Evolutionary conservation across 1,140 invertebrate genomes (phyloP).

Genomic region (Diabrotica virgifera): DNA sequence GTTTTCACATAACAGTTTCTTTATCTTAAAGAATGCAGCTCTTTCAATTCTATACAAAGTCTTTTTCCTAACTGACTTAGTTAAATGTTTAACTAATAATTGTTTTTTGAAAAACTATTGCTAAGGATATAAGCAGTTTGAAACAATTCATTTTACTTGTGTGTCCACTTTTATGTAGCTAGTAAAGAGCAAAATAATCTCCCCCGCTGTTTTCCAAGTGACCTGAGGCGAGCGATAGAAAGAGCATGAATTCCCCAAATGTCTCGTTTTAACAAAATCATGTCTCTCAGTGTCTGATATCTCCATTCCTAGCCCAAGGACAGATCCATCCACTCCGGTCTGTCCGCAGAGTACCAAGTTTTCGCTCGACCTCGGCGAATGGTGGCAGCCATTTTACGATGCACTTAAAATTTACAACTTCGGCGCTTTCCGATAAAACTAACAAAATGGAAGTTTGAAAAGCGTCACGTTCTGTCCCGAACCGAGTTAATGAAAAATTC

Average conservation of each 20-base stretch:
- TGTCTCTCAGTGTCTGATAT: conserved; percentile 7
- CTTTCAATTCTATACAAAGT: no score
- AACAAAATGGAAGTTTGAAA: conserved; percentile 13
- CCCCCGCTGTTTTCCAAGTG: no score
- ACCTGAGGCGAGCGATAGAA: neutral
- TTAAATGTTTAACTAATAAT: no score
- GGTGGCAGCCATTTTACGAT: conserved; percentile 7
- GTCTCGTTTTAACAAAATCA: conserved; percentile 5
- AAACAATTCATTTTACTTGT: no score
- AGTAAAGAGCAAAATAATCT: no score
- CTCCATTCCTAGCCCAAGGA: conserved; percentile 6
- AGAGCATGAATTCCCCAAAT: neutral
- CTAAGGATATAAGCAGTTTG: no score
- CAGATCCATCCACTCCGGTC: neutral
- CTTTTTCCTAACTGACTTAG: no score
- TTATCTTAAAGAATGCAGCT: no score
- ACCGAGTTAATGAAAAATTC: neutral
- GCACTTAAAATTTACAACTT: conserved; percentile 17
- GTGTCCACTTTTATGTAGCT: no score
- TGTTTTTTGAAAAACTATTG: no score
- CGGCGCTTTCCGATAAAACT: conserved; percentile 11
- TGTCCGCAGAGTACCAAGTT: conserved; percentile 11
- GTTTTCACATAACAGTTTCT: no score
- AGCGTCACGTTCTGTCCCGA: conserved; percentile 15
- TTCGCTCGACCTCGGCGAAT: neutral